Evolutionary conservation across 2,113 vertebrate species (phyloP).

Genomic region (Hyaena hyaena): DNA sequence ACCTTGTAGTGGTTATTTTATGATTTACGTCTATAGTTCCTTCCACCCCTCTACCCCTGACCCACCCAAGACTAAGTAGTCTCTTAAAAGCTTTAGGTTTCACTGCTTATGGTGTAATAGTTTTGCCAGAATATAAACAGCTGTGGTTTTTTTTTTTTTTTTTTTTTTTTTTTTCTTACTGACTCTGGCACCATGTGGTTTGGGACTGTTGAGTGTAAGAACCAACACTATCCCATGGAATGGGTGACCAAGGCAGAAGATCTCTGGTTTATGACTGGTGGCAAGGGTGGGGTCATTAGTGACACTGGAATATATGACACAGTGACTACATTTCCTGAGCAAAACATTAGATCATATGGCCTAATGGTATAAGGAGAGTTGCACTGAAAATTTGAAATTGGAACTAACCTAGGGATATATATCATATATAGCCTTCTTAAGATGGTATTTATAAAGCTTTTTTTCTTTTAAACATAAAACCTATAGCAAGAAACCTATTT

Average conservation of each 20-base stretch:
- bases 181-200: not conserved
- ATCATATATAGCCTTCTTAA: not conserved
- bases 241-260: constrained; percentile 20
- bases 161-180: not conserved
- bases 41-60: not conserved
- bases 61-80: not conserved
- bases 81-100: constrained; percentile 56
- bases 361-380: not conserved
- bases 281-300: not conserved
- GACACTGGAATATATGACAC: constrained; percentile 38
- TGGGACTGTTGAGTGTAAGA: not conserved
- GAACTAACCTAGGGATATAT: constrained; percentile 7
- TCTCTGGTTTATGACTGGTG: constrained; percentile 14
- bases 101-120: constrained; percentile 22
- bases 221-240: not conserved
- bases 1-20: constrained; percentile 33
- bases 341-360: constrained; percentile 14
- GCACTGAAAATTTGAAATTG: constrained; percentile 42
- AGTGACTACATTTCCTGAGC: constrained; percentile 15
- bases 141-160: not conserved
- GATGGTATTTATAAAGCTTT: not conserved
- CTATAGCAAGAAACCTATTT: constrained; percentile 9
- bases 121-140: constrained; percentile 46
- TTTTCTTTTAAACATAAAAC: not conserved
- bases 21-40: constrained; percentile 46